These are phyloP conservation scores for Carlito syrichta DNA, from an alignment of 2,113 vertebrate genomes.

Conservation along the genomic window DNA sequence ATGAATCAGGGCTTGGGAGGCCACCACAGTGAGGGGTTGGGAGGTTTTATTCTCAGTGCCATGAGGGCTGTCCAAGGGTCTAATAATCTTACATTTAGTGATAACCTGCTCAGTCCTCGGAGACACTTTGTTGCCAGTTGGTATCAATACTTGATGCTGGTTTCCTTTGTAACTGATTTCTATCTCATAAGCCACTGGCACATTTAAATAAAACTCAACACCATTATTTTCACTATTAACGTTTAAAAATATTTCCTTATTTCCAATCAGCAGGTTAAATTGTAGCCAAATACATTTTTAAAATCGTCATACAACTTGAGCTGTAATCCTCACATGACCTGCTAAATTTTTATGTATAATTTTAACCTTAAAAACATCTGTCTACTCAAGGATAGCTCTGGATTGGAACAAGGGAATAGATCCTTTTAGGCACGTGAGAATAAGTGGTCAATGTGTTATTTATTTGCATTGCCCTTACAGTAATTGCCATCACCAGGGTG, in stretches of 20 bases:
- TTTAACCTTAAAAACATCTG: background rate
- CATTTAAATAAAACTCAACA: background rate
- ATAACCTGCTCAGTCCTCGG: background rate
- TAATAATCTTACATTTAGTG: rapidly evolving
- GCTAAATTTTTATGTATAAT: background rate
- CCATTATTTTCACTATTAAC: background rate
- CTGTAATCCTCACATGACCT: background rate
- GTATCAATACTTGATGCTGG: background rate
- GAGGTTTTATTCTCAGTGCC: background rate
- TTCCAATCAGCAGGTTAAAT: background rate
- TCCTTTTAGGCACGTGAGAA: background rate
- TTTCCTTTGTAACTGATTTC: background rate
- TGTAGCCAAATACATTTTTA: background rate
- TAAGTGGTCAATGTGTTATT: rapidly evolving
- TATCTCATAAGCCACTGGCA: background rate
- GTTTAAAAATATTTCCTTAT: background rate
- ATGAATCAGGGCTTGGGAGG: background rate
- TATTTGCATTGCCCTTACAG: too few species aligned
- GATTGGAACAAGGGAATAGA: background rate
- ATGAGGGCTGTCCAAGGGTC: rapidly evolving
- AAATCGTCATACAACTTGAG: too few species aligned
- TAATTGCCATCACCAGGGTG: rapidly evolving
- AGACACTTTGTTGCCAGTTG: rapidly evolving
- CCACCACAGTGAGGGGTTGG: background rate
- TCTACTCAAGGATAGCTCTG: background rate